A percentile compares a stretch with the other conserved stretches of the same genome.
phyloP scores from a whole-genome alignment of 2,888 invertebrate genomes.

The Nemurella pictetii region DNA sequence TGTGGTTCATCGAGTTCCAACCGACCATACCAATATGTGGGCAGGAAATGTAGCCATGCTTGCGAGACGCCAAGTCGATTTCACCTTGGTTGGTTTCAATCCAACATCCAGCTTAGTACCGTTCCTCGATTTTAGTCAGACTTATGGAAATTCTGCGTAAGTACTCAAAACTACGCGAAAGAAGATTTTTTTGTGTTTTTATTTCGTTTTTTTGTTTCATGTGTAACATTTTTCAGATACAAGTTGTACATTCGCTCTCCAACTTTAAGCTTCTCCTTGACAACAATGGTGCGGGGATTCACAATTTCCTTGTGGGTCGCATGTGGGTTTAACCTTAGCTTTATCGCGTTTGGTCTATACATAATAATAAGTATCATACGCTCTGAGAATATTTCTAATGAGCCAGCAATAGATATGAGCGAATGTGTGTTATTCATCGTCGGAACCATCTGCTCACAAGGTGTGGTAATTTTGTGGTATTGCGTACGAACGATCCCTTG shows the following conservation, averaged over 20 bases:
- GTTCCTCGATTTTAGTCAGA: not conserved
- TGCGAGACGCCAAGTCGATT: not conserved
- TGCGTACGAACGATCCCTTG: no score
- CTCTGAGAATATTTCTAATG: not conserved
- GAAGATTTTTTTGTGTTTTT: no score
- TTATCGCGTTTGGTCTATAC: not conserved
- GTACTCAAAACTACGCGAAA: no score
- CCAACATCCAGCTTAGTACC: not conserved
- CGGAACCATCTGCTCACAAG: not conserved
- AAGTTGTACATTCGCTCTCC: not conserved
- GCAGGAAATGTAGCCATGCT: not conserved
- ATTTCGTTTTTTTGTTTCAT: no score
- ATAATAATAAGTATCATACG: not conserved
- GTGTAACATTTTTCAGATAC: not conserved
- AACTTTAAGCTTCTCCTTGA: not conserved
- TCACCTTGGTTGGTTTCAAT: not conserved
- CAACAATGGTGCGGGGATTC: not conserved
- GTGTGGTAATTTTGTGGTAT: no score
- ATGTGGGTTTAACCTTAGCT: not conserved
- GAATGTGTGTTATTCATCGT: not conserved
- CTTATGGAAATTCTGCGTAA: not conserved
- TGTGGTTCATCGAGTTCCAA: not conserved
- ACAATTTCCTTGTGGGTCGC: not conserved
- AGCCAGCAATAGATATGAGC: not conserved
- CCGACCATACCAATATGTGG: not conserved